Evolutionary conservation across 2,888 invertebrate species (phyloP).

Genomic region (Zeuzera pyrina): DNA sequence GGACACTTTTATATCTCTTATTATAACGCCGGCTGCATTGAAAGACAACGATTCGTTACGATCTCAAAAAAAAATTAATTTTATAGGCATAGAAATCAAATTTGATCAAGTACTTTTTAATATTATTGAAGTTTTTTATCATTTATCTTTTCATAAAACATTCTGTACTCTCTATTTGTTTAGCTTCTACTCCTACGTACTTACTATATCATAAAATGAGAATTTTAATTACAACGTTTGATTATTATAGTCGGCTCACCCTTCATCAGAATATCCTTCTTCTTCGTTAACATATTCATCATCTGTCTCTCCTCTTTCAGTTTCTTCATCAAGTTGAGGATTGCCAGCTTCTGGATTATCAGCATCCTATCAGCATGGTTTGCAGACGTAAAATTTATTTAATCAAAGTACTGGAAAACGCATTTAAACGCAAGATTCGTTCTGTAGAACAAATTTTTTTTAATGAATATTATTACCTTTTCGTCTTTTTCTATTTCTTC

Average conservation of each 20-base stretch:
- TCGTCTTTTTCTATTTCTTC: conserved; percentile 95
- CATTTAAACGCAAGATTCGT: background rate
- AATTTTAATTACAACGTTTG: no score
- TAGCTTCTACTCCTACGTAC: background rate
- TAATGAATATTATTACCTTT: conserved; percentile 56
- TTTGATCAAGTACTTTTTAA: no score
- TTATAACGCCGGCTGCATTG: conserved; percentile 49
- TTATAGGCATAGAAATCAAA: no score
- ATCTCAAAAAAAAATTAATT: no score
- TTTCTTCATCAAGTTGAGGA: conserved; percentile 67
- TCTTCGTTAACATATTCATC: conserved; percentile 78
- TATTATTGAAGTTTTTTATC: no score
- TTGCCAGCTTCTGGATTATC: conserved; percentile 56
- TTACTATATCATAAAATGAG: background rate
- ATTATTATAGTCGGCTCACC: conserved; percentile 44
- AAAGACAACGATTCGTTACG: conserved; percentile 7
- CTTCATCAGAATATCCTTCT: conserved; percentile 77
- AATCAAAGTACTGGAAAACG: background rate
- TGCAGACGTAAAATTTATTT: background rate
- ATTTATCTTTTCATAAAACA: no score
- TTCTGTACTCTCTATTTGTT: background rate
- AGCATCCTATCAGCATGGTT: conserved; percentile 44
- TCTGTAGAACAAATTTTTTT: no score
- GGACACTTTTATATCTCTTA: conserved; percentile 55
- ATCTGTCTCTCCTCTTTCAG: conserved; percentile 73